Evolutionary conservation across 2,888 invertebrate species (phyloP), one percentile per base, ranked within the genome.

Genomic region (Reticulitermes lucifugus): DNA sequence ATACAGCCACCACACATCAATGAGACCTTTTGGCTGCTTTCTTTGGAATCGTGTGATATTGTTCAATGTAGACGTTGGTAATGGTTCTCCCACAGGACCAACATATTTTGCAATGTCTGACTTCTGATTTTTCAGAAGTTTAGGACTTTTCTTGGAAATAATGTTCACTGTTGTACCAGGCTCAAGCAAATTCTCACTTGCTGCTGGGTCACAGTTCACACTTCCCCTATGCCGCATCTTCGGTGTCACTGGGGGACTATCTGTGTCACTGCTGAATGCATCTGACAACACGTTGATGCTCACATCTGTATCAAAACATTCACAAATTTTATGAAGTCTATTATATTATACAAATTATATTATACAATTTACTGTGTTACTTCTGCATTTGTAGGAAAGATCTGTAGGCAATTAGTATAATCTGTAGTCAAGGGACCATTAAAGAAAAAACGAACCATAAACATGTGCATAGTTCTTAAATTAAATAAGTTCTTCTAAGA

Each of bases 1-100:
- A 89, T 93, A 94, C 46, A 94, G 90, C 94, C 94, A 94, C 93
- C 93, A 93, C 25, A 93, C 93, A 89, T 93, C 93, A 83, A 93
- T 93, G 22, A 91, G 91, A 65, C 92, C 92, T 87, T 91, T 90
- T 85, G 90, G 89, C 87, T 89, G 89, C 83, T 89, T 89, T 70
- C 86, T 85, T 83, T 87, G 87, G 87, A 89, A 89, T 75, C 88
- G 88, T 43, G 88, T 88, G 59, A 88, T 83, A 43, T 84, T 87
- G 83, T 89, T 85, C 4, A 89, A 85, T 35, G 89, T 87, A 71
- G 88, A 88, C 46, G 88, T 84, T 4, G 89, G 88, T 10, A 90
- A 87, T 12, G 88, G 86, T 18, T 87, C 86, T 6, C 89, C 90
- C 43, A 88, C 88, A 9, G 88, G 88, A 12, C 89, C 89, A 6